Percentiles rank a stretch among this genome's conserved stretches.
phyloP scores from a whole-genome alignment of 2,888 invertebrate species.

The Copidosoma aretas region DNA sequence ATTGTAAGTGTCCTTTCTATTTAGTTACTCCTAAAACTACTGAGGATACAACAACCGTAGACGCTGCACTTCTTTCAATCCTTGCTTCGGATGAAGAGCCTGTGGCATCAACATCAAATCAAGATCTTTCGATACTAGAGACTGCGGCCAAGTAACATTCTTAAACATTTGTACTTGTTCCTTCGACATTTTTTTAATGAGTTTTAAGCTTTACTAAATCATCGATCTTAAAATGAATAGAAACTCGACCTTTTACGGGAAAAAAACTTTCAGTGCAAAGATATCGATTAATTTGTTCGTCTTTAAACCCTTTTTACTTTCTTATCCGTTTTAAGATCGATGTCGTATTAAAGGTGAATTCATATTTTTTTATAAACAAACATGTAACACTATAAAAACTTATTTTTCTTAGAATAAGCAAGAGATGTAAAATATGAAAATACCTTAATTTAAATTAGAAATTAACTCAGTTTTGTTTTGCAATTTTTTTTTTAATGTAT shows the following conservation, averaged over 20 bases:
- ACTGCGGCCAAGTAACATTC: slow-evolving; percentile 27
- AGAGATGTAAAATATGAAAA: slow-evolving; percentile 23
- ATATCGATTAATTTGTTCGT: slow-evolving; percentile 14
- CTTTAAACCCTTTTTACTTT: neutral
- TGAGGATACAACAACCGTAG: too few species aligned
- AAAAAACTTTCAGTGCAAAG: neutral
- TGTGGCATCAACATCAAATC: slow-evolving; percentile 12
- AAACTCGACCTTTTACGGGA: too few species aligned
- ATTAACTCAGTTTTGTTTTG: slow-evolving; percentile 33
- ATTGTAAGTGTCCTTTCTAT: too few species aligned
- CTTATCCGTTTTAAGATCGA: slow-evolving; percentile 16
- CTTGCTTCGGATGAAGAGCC: slow-evolving; percentile 7
- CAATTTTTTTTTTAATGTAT: slow-evolving; percentile 6
- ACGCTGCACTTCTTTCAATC: too few species aligned
- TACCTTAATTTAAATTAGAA: slow-evolving; percentile 33
- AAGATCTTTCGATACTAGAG: slow-evolving; percentile 17
- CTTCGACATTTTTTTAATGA: neutral
- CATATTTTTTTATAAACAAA: slow-evolving; percentile 21
- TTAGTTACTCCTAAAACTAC: too few species aligned
- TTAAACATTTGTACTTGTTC: neutral
- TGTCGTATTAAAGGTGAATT: slow-evolving; percentile 18
- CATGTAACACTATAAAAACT: slow-evolving; percentile 10
- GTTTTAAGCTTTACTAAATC: too few species aligned
- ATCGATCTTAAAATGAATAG: too few species aligned
- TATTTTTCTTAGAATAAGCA: slow-evolving; percentile 26